A percentile compares a stretch with the other conserved stretches of the same genome.
These are phyloP conservation scores for Rhabditophanes sp. DNA, from an alignment of 2,888 invertebrate species.

Conservation along the genomic window DNA sequence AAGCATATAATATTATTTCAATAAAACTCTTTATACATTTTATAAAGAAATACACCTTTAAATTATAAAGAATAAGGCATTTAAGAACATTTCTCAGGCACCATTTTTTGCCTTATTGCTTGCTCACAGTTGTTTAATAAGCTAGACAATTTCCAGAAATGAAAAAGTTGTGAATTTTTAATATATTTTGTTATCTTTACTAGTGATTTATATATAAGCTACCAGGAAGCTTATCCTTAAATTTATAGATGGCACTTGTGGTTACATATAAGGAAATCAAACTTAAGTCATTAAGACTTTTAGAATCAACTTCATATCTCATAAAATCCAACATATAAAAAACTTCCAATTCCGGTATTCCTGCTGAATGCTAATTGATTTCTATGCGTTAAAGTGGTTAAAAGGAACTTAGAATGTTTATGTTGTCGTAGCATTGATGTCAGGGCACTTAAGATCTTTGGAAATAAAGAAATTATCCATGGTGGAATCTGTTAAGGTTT, in stretches of 20 bases:
- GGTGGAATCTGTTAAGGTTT: neutral
- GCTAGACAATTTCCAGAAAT: too few species aligned
- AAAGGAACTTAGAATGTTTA: neutral
- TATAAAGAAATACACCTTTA: too few species aligned
- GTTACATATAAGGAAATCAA: neutral
- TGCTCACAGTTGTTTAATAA: too few species aligned
- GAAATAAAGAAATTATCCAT: neutral
- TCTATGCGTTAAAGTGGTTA: neutral
- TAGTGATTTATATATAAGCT: neutral
- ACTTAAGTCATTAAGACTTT: too few species aligned
- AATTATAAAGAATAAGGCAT: too few species aligned
- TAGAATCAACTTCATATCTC: neutral
- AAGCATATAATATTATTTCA: too few species aligned
- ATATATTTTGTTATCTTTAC: constrained; percentile 1
- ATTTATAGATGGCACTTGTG: neutral
- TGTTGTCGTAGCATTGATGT: neutral
- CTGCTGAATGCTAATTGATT: neutral
- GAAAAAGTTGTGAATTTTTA: too few species aligned
- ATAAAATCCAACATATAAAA: constrained; percentile 1
- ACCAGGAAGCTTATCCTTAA: neutral
- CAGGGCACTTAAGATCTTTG: neutral
- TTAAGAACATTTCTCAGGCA: too few species aligned
- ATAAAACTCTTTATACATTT: too few species aligned
- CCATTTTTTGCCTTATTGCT: too few species aligned
- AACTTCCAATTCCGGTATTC: neutral